phyloP scores from a whole-genome alignment of 2,888 invertebrate genomes.

The Tetragonisca angustula region DNA sequence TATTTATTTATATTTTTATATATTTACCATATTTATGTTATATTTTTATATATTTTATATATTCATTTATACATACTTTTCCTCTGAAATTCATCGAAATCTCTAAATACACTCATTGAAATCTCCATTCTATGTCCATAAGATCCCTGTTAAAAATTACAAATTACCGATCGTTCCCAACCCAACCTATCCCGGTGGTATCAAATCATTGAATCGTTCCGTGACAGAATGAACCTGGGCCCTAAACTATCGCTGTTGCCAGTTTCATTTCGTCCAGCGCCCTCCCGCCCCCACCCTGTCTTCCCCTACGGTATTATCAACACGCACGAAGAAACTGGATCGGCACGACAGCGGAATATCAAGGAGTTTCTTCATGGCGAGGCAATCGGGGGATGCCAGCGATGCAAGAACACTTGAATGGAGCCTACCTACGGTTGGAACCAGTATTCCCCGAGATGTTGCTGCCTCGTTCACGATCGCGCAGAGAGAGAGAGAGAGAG shows the following conservation, averaged over 20 bases:
- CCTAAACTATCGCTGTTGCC: not conserved
- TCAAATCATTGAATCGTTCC: not conserved
- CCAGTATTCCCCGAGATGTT: conserved; percentile 59
- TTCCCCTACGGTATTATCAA: conserved; percentile 52
- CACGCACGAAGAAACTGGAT: conserved; percentile 63
- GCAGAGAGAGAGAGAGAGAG: conserved; percentile 36
- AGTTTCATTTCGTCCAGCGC: conserved; percentile 2
- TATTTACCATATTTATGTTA: no score
- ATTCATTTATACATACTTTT: no score
- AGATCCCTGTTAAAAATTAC: no score
- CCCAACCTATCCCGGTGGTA: no score
- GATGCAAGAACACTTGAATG: conserved; percentile 78
- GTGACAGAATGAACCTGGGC: not conserved
- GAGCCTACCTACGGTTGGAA: conserved; percentile 63
- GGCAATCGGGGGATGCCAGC: conserved; percentile 59
- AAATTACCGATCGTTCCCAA: no score
- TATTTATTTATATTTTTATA: no score
- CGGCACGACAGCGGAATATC: conserved; percentile 70
- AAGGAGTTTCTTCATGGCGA: conserved; percentile 67
- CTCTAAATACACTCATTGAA: no score
- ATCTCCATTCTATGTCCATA: no score
- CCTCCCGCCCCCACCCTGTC: no score
- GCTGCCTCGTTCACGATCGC: conserved; percentile 53
- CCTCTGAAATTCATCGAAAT: no score
- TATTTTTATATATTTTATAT: no score